phyloP scores from a whole-genome alignment of 2,797 vertebrate species.

The Prunella strophiata region DNA sequence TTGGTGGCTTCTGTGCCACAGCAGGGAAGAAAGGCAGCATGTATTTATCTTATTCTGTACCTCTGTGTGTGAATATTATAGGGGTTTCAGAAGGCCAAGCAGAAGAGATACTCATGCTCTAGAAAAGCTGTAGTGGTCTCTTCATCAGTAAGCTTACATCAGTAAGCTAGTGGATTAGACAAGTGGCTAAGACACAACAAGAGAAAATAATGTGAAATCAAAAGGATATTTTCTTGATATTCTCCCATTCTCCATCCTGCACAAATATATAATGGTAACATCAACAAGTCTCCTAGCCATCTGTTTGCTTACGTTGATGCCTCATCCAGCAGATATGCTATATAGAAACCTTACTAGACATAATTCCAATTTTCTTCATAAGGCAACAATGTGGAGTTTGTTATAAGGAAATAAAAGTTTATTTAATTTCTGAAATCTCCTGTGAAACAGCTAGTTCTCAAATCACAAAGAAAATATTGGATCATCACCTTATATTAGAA shows the following conservation, averaged over 20 bases:
- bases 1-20: background rate
- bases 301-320: constrained; percentile 66
- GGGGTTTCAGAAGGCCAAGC: background rate
- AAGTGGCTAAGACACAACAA: background rate
- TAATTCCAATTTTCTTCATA: constrained; percentile 55
- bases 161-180: background rate
- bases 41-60: background rate
- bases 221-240: background rate
- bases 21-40: background rate
- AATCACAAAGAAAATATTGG: constrained; percentile 43
- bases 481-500: constrained; percentile 1
- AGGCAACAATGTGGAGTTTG: constrained; percentile 65
- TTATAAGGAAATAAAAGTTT: constrained; percentile 69
- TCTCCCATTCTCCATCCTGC: background rate
- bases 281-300: constrained; percentile 2
- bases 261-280: background rate
- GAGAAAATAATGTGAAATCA: background rate
- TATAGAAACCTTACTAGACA: constrained; percentile 47
- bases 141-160: background rate
- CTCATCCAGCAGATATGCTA: constrained; percentile 58
- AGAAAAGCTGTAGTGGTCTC: background rate
- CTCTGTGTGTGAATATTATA: background rate
- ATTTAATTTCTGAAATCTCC: constrained; percentile 53
- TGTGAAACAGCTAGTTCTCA: constrained; percentile 51
- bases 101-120: background rate